Base-by-base conservation (phyloP, 2,797 vertebrate genomes). In the Pangasius larnaudii region DNA sequence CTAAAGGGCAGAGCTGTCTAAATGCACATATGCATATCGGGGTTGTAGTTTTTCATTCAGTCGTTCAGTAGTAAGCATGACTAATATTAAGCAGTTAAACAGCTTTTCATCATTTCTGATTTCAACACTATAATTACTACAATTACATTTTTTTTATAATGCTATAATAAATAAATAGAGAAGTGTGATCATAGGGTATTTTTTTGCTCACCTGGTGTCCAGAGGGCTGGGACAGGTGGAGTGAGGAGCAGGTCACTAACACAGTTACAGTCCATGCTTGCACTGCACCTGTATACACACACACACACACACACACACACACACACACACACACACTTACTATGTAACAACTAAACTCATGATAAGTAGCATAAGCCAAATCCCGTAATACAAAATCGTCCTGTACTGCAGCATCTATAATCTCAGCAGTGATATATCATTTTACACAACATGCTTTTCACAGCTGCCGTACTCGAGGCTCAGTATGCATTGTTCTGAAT, bases 241-340 rank as follows among this genome's bases (percentile, higher is more conserved):
- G 95, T 94, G 91, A 98, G 96, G 91, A 98, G 96, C 92, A 98
- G 95, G 92, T 98, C 97, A 93, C 97, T 98, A 93, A 98, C 97
- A 92, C 98, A 98, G 96, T 97, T 98, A 95, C 97, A 98, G 95
- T 98, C 98, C 98, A 98, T 98, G 93, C 94, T 94, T 96, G 94
- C 94, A 89, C 93, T 93, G 93, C 95, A 95, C 94, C 96, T 96
- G 91, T 24, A 91, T 4, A 61, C 58, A 81, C 78, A 61, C 58
- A 80, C 56, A 81, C 30, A 77, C 74, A 77, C 49, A 77, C 49
- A 77, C 13, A 77, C 27, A 51, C 9, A 46, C 19, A 74, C 19
- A 74, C 65, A 69, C 24, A 84, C 24, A 86, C 11, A 86, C 24
- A 88, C 30, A 84, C n/a, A 4, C 7, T 42, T 42, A 42, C 42